Evolutionary conservation across 2,113 vertebrate genomes (phyloP).

Genomic region (Bubo bubo): DNA sequence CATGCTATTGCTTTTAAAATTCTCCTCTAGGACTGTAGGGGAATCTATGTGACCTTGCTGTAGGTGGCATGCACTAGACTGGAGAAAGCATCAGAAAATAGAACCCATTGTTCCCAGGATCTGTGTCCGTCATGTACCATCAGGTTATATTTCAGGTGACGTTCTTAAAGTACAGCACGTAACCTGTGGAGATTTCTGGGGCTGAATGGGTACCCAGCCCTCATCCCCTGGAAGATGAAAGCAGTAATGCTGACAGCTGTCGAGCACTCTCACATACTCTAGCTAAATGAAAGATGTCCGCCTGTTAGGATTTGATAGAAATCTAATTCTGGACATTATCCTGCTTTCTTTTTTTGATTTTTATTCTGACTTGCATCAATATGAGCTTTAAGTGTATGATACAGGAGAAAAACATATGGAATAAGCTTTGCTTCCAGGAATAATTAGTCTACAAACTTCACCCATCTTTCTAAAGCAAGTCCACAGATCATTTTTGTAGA

Average conservation of each 20-base stretch:
- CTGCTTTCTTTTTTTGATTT: background rate
- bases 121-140: background rate
- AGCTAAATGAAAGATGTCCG: background rate
- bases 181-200: background rate
- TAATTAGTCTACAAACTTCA: background rate
- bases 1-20: background rate
- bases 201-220: background rate
- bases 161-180: fast-evolving
- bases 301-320: background rate
- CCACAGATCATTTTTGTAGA: background rate
- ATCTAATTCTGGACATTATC: background rate
- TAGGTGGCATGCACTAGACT: background rate
- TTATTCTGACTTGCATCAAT: background rate
- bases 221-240: background rate
- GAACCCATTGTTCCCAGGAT: background rate
- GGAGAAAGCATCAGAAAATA: background rate
- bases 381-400: background rate
- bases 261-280: background rate
- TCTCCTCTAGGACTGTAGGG: background rate
- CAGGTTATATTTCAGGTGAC: background rate
- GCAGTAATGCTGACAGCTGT: background rate
- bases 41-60: fast-evolving
- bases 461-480: background rate
- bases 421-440: background rate
- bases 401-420: fast-evolving